Evolutionary conservation across 2,888 invertebrate genomes (phyloP).

Genomic region (Galeopsomyia nigrocyanea): DNA sequence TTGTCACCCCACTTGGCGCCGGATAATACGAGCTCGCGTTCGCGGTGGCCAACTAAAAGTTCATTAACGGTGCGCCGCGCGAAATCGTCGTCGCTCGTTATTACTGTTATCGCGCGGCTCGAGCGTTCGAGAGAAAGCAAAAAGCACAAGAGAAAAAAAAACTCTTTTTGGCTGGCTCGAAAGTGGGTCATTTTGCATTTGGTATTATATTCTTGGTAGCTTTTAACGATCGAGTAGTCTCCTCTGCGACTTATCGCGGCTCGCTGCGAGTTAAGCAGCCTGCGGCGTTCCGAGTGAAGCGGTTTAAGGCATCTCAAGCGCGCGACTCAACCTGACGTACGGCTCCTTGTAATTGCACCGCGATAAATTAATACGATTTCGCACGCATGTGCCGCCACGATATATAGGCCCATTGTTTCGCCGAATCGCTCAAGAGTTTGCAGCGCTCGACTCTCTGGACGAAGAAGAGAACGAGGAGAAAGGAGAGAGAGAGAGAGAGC

Average conservation of each 20-base stretch:
- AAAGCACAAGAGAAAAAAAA: constrained; percentile 1
- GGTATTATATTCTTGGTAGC: constrained; percentile 28
- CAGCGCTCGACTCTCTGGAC: background rate
- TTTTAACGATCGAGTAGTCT: constrained; percentile 27
- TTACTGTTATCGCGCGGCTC: constrained; percentile 20
- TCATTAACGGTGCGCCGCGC: constrained; percentile 56
- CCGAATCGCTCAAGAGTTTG: constrained; percentile 41
- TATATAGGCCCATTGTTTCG: constrained; percentile 62
- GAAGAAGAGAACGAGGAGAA: background rate
- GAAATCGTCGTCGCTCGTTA: constrained; percentile 22
- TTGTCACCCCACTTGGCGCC: constrained; percentile 55
- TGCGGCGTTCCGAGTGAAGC: constrained; percentile 2
- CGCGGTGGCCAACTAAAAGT: constrained; percentile 60
- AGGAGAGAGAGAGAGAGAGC: background rate
- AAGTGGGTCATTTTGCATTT: constrained; percentile 41
- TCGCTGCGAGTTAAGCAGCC: background rate
- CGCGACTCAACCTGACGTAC: constrained; percentile 59
- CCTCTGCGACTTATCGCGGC: constrained; percentile 24
- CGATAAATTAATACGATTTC: constrained; percentile 66
- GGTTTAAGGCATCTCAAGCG: constrained; percentile 28
- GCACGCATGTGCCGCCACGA: constrained; percentile 61
- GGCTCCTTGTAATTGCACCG: constrained; percentile 65
- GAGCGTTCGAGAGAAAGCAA: background rate
- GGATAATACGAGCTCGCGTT: constrained; percentile 41
- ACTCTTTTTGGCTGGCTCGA: constrained; percentile 10